phyloP scores from a whole-genome alignment of 2,797 vertebrate genomes.

The Anas bahamensis region DNA sequence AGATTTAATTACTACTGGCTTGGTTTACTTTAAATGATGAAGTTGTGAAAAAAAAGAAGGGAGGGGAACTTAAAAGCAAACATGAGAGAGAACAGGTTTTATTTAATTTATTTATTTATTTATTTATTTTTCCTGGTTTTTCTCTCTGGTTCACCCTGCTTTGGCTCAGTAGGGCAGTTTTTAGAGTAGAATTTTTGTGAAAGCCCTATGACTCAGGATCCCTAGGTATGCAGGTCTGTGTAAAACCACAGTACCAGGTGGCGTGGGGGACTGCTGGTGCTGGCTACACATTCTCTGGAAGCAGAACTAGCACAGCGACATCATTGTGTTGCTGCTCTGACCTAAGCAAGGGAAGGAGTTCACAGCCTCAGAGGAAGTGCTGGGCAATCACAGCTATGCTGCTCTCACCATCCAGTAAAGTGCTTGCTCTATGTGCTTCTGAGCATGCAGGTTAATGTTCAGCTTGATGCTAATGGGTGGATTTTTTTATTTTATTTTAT shows the following conservation, averaged over 20 bases:
- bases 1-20: constrained; percentile 53
- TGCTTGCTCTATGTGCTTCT: fast-evolving
- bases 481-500: neutral
- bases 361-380: neutral
- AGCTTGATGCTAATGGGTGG: neutral
- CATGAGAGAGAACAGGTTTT: neutral
- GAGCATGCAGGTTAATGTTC: neutral
- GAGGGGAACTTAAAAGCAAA: neutral
- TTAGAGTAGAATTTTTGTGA: neutral
- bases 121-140: neutral
- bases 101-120: neutral
- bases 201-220: neutral
- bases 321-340: neutral
- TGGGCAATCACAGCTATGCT: neutral
- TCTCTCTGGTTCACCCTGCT: neutral
- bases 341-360: neutral
- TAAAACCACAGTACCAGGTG: neutral
- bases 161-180: neutral
- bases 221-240: neutral
- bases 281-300: neutral
- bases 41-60: neutral
- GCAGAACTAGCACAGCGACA: neutral
- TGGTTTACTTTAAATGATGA: neutral
- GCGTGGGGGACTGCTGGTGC: fast-evolving
- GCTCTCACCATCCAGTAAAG: neutral